Base-by-base conservation (phyloP, 2,113 vertebrate genomes). In the Leucopsar rothschildi region DNA sequence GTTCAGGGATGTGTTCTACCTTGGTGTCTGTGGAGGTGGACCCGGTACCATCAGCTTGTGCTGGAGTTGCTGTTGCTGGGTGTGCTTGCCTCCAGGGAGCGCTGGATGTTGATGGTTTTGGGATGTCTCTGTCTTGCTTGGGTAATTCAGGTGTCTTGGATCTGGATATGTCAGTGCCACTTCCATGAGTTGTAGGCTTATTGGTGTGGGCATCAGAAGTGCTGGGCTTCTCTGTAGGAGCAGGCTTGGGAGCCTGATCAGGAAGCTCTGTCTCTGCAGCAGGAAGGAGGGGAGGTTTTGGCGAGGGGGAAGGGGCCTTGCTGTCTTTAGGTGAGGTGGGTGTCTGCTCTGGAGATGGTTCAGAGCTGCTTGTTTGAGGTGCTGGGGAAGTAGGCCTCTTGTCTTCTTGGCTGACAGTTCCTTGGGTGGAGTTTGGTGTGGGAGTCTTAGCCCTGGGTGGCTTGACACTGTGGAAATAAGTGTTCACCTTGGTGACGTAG, bases 101-200 rank as follows among this genome's bases (percentile, higher is more conserved):
- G 0, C 6, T 91, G 79, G 82, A 24, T 52, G 44, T 47, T 1
- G 29, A 7, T 61, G 70, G 42, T 18, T 72, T 79, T 42, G 12
- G 59, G 33, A 4, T 49, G 29, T 92, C 15, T 1, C 6, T 10
- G 4, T 92, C 84, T 77, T 82, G 15, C 31, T 88, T 19, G 7
- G 73, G 47, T 68, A 60, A 10, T 50, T 96, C 79, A 35, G 23
- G 33, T 37, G 10, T 39, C 28, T 89, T 65, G 61, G 77, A 82
- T 61, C 2, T 24, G 39, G 84, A 0, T 77, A 19, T 47, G 80
- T 94, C 0, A 0, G n/a, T 45, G 19, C 86, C 13, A 5, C 7
- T 97, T 90, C 61, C 86, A 28, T 86, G 96, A 63, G 88, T 97
- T 27, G 47, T 94, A 96, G 96, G 94, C 91, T 95, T 96, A 95